Percentiles rank a stretch among this genome's conserved stretches.
These are phyloP conservation scores for Prosapia bicincta DNA, from an alignment of 2,888 invertebrate species.

Conservation along the genomic window DNA sequence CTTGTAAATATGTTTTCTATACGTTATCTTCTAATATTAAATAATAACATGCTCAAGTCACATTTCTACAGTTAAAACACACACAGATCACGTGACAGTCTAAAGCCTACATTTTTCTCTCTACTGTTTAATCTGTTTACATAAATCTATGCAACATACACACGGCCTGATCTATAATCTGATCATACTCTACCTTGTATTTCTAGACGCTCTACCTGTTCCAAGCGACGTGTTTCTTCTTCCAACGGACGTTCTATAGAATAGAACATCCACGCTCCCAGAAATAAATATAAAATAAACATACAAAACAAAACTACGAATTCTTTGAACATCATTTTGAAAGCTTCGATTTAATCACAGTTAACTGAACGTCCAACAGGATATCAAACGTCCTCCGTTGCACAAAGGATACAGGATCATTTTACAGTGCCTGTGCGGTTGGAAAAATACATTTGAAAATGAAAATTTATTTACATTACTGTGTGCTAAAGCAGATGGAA, in stretches of 20 bases:
- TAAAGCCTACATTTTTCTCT: too few species aligned
- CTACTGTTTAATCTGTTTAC: neutral
- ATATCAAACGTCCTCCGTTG: neutral
- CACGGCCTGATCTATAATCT: too few species aligned
- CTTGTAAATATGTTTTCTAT: too few species aligned
- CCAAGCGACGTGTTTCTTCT: constrained; percentile 35
- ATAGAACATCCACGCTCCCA: constrained; percentile 84
- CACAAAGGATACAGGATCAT: neutral
- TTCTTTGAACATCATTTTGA: constrained; percentile 72
- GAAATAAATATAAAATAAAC: constrained; percentile 70
- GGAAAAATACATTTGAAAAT: too few species aligned
- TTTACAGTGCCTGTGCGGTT: neutral
- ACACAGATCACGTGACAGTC: too few species aligned
- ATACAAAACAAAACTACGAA: constrained; percentile 70
- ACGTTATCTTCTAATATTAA: too few species aligned
- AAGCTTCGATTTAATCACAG: neutral
- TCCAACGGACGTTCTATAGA: constrained; percentile 75
- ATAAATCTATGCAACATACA: too few species aligned
- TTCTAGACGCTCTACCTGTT: constrained; percentile 26
- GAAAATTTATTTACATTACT: too few species aligned
- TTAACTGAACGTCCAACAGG: neutral
- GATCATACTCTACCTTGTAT: constrained; percentile 29
- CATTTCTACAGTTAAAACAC: too few species aligned
- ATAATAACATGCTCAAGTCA: too few species aligned
- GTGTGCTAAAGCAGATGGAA: too few species aligned